Percentiles rank a stretch among this genome's conserved stretches.
phyloP scores from a whole-genome alignment of 2,113 vertebrate genomes.

The Daphoenositta chrysoptera region DNA sequence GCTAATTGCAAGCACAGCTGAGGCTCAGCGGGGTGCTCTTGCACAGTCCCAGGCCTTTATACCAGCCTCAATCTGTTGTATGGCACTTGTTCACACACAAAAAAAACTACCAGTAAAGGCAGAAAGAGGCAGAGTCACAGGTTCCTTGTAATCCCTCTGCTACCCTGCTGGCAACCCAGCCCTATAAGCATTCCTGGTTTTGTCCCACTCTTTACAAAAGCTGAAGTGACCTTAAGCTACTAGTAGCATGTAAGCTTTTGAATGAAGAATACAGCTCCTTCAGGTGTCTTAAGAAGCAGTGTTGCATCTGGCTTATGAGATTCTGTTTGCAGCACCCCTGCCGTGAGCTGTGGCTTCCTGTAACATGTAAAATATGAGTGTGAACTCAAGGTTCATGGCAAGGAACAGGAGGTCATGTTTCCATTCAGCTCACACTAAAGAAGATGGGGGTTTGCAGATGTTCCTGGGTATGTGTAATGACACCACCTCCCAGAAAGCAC shows the following conservation, averaged over 20 bases:
- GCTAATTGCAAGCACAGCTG: conserved; percentile 99
- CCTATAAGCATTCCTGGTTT: conserved; percentile 92
- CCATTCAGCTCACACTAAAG: conserved; percentile 83
- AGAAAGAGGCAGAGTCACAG: conserved; percentile 99
- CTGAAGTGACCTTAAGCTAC: conserved; percentile 84
- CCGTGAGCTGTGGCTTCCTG: conserved; percentile 89
- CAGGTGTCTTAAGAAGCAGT: conserved; percentile 83
- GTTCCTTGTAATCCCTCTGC: conserved; percentile 97
- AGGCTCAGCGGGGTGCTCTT: conserved; percentile 92
- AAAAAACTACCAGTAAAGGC: conserved; percentile 92
- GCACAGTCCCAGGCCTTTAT: conserved; percentile 88
- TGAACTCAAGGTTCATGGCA: conserved; percentile 88
- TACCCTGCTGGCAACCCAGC: conserved; percentile 87
- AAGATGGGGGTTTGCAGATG: conserved; percentile 87
- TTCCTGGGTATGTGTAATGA: conserved; percentile 86
- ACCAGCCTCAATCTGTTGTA: conserved; percentile 87
- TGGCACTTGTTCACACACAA: conserved; percentile 85
- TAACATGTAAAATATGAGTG: conserved; percentile 96
- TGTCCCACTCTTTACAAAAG: conserved; percentile 87
- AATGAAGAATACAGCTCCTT: conserved; percentile 79
- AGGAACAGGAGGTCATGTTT: conserved; percentile 96
- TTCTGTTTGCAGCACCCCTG: conserved; percentile 90
- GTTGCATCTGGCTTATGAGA: conserved; percentile 87
- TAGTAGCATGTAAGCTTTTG: conserved; percentile 82
- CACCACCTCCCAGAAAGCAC: conserved; percentile 75